phyloP scores from a whole-genome alignment of 2,888 invertebrate species.

The Zeuzera pyrina region DNA sequence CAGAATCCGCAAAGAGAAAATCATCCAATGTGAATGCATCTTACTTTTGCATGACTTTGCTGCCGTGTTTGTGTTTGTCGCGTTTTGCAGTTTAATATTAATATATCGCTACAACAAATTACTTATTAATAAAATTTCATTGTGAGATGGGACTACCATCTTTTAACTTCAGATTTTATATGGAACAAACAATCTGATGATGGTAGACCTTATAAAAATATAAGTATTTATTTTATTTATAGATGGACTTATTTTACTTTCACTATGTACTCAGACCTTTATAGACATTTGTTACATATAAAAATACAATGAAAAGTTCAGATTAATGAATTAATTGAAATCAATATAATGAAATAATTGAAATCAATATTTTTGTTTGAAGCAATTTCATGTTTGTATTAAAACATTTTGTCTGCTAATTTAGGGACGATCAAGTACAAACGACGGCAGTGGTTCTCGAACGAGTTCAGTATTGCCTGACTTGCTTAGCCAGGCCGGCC shows the following conservation, averaged over 20 bases:
- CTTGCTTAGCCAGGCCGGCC: constrained; percentile 90
- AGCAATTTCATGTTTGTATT: background rate
- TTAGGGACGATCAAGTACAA: constrained; percentile 61
- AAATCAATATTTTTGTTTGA: background rate
- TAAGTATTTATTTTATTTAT: too few relatives aligned
- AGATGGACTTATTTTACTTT: too few relatives aligned
- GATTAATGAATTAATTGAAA: too few relatives aligned
- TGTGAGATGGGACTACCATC: too few relatives aligned
- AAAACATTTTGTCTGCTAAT: constrained; percentile 9
- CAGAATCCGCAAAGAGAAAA: constrained; percentile 41
- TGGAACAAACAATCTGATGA: too few relatives aligned
- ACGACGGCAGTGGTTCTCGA: constrained; percentile 79
- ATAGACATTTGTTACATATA: too few relatives aligned
- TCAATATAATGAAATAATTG: background rate
- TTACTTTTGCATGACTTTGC: constrained; percentile 56
- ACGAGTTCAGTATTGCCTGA: constrained; percentile 96
- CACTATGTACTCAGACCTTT: too few relatives aligned
- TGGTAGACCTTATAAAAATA: too few relatives aligned
- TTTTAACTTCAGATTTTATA: too few relatives aligned
- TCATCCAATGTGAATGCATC: constrained; percentile 57
- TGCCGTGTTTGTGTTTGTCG: constrained; percentile 58
- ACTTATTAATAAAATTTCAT: constrained; percentile 28
- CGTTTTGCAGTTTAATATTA: constrained; percentile 28
- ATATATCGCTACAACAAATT: constrained; percentile 11
- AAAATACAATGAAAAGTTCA: too few relatives aligned